Evolutionary conservation across 2,113 vertebrate genomes (phyloP), one percentile per base, ranked within the genome.

Genomic region (Columba livia): DNA sequence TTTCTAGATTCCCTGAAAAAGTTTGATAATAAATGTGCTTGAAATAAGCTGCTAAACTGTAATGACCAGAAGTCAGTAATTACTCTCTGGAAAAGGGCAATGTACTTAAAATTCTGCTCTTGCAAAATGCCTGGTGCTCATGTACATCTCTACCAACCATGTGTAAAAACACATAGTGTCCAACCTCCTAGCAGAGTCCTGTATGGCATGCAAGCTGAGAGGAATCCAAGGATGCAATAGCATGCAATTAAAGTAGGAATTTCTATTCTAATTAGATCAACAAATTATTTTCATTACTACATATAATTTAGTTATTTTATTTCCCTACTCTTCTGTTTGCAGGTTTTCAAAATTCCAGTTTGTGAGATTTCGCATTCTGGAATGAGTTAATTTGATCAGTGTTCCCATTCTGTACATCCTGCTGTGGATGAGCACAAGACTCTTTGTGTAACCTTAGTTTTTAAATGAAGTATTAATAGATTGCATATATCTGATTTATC

Each of bases 31-130:
- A 86, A 84, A 61, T 11, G 72, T 75, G 38, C 78, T 93, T 93
- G 90, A 83, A 54, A 95, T 93, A 69, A 96, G 58, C 72, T 97
- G 42, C n/a, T 61, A 42, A 66, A 5, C 12, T 85, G 40, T 64
- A 97, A 92, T 24, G 24, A 26, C 56, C 64, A 53, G 32, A 88
- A 96, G 79, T 87, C 92, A 96, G 74, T 71, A 94, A 80, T 89
- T 90, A 82, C 91, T 97, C 13, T 9, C 58, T n/a, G 36, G 50
- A 81, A 88, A 73, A 48, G 38, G 64, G 70, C 61, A 62, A 85
- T 74, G 84, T 95, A 94, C 95, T 94, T 94, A 88, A 93, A 96
- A 95, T 95, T 91, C 93, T 92, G 69, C 70, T 72, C 51, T 61
- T 92, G 72, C 80, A 95, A 95, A 89, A 53, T 13, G 25, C 56